Base-by-base conservation (phyloP, 1,140 invertebrate genomes). In the Ridgeia piscesae region DNA sequence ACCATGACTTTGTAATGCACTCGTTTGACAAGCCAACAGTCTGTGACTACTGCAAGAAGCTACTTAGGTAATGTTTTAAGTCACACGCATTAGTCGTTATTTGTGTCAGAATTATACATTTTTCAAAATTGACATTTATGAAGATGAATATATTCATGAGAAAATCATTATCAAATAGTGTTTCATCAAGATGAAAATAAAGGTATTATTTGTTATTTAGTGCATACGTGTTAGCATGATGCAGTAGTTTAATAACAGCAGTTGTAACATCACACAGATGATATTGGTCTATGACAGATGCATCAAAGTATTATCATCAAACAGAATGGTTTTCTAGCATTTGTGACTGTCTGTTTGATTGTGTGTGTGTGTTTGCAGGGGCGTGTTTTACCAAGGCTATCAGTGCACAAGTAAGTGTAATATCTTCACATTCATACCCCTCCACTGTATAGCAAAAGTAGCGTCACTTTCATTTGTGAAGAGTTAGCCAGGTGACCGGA, bases 1-100 rank as follows among this genome's bases (percentile, higher is more conserved):
- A 98, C 95, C 98, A 99, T 95, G 97, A 98, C 96, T 98, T 98
- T 96, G 97, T 97, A 88, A 97, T 99, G 96, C 97, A 97, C 93
- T 99, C 98, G 0, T 99, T 99, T 95, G 97, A 97, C 89, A 97
- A 97, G 94, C 98, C 98, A 0, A 95, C 94, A 91, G 95, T 95
- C 93, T 95, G 95, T 94, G 94, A 95, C 94, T 94, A 95, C 14
- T 96, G 95, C 94, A 93, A 94, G 21, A 96, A 95, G 93, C 94
- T 96, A 0, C 94, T 96, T 35, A 35, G 95, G 95, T 95, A 93
- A 92, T 8, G 35, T 91, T 91, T 91, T 34, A 91, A 91, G 31
- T 2, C 2, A 35, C 31, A 42, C 11, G n/a, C 33, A 92, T 48
- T 89, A 88, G 1, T n/a, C 89, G n/a, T 34, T 34, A 0, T 9